Conservation (phyloP, 2,113 vertebrate species). For the pig (Sus scrofa) region DNA sequence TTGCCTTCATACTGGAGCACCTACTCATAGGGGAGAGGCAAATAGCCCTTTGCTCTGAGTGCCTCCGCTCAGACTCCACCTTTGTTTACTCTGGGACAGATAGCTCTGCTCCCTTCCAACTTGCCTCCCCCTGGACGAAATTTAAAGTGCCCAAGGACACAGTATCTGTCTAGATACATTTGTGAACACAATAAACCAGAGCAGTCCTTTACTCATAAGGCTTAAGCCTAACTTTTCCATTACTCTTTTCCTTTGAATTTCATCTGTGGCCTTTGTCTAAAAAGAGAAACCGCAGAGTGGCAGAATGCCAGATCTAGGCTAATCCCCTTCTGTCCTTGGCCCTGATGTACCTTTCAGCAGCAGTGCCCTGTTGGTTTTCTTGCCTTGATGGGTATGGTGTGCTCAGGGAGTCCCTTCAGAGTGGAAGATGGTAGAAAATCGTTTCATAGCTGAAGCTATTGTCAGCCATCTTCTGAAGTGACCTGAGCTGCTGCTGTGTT, state of each 20-base stretch:
- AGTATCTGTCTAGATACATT: not conserved
- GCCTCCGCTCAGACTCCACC: constrained; percentile 55
- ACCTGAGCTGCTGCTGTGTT: not conserved
- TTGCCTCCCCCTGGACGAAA: constrained; percentile 10
- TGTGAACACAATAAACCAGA: not conserved
- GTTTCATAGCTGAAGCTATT: not conserved
- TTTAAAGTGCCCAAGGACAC: constrained; percentile 53
- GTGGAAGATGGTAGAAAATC: not conserved
- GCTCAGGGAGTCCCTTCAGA: not conserved
- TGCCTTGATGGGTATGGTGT: not conserved
- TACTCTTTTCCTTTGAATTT: constrained; percentile 48
- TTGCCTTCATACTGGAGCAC: not conserved
- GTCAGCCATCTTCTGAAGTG: not conserved
- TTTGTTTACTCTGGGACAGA: constrained; percentile 78
- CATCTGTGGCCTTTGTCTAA: constrained; percentile 63
- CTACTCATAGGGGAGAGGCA: not conserved
- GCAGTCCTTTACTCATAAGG: not conserved
- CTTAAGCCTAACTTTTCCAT: not conserved
- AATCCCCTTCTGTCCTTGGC: constrained; percentile 54
- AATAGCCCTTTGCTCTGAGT: constrained; percentile 70
- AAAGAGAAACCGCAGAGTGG: constrained; percentile 51
- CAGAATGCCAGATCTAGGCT: constrained; percentile 50
- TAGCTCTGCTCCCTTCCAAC: constrained; percentile 50
- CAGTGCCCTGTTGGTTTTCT: not conserved
- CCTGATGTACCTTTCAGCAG: constrained; percentile 19